Evolutionary conservation across 1,140 invertebrate genomes (phyloP).

Genomic region (Brachionus calyciflorus): DNA sequence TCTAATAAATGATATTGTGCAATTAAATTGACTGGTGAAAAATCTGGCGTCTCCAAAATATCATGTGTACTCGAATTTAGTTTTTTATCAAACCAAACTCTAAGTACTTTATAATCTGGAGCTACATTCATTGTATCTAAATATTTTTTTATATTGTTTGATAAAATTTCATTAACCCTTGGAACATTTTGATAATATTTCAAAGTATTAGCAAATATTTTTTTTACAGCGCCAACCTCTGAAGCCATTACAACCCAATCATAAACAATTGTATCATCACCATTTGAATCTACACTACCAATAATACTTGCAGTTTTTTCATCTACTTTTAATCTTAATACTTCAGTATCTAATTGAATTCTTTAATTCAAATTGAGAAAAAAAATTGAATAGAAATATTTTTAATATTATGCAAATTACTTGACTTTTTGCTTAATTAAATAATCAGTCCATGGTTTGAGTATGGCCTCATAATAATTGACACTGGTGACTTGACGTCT

Average conservation of each 20-base stretch:
- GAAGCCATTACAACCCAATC: constrained; percentile 32
- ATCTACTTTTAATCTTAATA: constrained; percentile 12
- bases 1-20: constrained; percentile 48
- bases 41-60: constrained; percentile 47
- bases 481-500: constrained; percentile 40
- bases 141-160: neutral
- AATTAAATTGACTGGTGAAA: constrained; percentile 46
- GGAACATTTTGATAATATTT: constrained; percentile 20
- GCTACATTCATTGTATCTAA: constrained; percentile 3
- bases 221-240: constrained; percentile 31
- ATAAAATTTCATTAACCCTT: too few relatives aligned
- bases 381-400: neutral
- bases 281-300: neutral
- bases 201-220: constrained; percentile 34
- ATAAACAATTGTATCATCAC: constrained; percentile 32
- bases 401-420: neutral
- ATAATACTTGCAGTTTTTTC: neutral
- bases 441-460: constrained; percentile 45
- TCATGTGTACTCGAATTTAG: constrained; percentile 23
- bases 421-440: constrained; percentile 9
- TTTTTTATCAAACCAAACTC: constrained; percentile 48
- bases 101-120: constrained; percentile 46
- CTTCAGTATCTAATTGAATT: neutral
- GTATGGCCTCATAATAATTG: constrained; percentile 41
- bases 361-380: neutral